These are phyloP conservation scores for Lepus oiostolus DNA, from an alignment of 2,797 vertebrate species.

Conservation along the genomic window DNA sequence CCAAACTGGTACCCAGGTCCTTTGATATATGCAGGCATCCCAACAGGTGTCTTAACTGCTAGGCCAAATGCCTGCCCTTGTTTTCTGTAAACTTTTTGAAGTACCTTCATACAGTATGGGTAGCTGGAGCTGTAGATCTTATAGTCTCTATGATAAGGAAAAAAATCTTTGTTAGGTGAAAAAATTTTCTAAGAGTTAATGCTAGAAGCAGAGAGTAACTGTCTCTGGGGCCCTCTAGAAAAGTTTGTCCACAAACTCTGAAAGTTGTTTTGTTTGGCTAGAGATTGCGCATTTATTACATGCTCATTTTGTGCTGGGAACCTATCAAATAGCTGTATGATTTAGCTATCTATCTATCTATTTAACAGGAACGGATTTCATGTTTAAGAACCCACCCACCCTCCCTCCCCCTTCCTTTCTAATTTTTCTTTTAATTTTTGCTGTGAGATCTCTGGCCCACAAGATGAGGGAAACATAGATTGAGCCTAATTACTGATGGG, in stretches of 20 bases:
- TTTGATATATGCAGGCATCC: no score
- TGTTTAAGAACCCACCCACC: no score
- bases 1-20: no score
- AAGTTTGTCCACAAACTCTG: conserved; percentile 28
- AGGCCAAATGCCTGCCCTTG: no score
- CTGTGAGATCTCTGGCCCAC: not conserved
- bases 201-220: conserved; percentile 36
- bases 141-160: not conserved
- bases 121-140: not conserved
- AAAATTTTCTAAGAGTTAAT: not conserved
- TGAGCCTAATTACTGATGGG: conserved; percentile 47
- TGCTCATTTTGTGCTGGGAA: not conserved
- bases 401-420: no score
- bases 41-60: no score
- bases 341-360: not conserved
- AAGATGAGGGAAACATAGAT: conserved; percentile 44
- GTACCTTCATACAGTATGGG: not conserved
- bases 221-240: not conserved
- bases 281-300: conserved; percentile 45
- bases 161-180: not conserved
- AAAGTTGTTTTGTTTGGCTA: conserved; percentile 31
- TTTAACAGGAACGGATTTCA: no score
- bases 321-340: conserved; percentile 19
- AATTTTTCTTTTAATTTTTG: no score
- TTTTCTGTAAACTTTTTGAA: no score